Evolutionary conservation across 2,113 vertebrate genomes (phyloP).

Genomic region (Archilochus colubris): DNA sequence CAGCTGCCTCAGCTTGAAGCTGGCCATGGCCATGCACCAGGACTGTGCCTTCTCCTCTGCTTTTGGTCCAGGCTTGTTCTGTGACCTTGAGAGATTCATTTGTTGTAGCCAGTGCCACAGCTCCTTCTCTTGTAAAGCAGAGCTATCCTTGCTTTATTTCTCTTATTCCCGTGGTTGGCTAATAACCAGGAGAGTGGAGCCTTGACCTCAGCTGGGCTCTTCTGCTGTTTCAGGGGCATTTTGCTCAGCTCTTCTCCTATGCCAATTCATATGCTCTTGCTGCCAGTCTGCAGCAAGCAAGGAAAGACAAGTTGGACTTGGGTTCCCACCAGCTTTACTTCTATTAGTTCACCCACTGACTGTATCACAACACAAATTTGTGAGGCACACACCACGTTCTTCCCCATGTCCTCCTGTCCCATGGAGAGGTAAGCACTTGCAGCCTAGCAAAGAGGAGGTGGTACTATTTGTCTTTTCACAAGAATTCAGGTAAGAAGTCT

Average conservation of each 20-base stretch:
- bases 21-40: background rate
- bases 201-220: background rate
- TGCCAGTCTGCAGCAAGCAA: background rate
- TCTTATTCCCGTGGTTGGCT: background rate
- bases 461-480: rapidly evolving
- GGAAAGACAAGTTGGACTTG: background rate
- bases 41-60: background rate
- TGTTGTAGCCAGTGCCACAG: background rate
- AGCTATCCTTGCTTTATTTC: background rate
- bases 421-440: rapidly evolving
- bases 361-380: background rate
- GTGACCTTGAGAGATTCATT: background rate
- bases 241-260: background rate
- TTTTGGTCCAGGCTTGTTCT: background rate
- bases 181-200: background rate
- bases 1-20: background rate
- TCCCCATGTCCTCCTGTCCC: background rate
- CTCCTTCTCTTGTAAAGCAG: background rate
- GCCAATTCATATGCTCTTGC: rapidly evolving
- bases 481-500: background rate
- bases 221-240: background rate
- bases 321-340: background rate
- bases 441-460: background rate
- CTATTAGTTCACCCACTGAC: background rate
- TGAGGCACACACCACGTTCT: rapidly evolving